phyloP scores from a whole-genome alignment of 1,140 invertebrate genomes.

The Aporrectodea caliginosa region DNA sequence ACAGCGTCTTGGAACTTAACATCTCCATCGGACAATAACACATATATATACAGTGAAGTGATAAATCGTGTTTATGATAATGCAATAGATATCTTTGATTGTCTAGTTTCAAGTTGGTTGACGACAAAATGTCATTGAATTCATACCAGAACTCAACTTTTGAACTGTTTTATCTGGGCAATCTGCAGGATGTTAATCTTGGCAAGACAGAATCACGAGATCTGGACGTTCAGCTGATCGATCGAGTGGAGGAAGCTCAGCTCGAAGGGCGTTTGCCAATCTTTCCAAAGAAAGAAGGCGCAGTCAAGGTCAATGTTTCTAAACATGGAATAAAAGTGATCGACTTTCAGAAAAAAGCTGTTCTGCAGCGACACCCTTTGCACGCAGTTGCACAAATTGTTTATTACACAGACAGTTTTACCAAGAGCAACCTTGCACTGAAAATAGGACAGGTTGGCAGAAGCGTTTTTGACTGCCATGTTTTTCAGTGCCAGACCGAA shows the following conservation, averaged over 20 bases:
- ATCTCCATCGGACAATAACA: no score
- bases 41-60: no score
- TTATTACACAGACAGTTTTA: constrained; percentile 27
- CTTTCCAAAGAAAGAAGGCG: constrained; percentile 17
- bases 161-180: constrained; percentile 25
- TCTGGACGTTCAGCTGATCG: constrained; percentile 31
- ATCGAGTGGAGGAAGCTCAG: constrained; percentile 31
- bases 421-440: constrained; percentile 26
- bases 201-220: constrained; percentile 14
- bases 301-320: constrained; percentile 16
- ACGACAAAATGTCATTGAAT: neutral
- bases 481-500: constrained; percentile 29
- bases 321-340: constrained; percentile 29
- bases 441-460: constrained; percentile 26
- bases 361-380: constrained; percentile 26
- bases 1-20: no score
- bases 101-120: no score
- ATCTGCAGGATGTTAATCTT: constrained; percentile 27
- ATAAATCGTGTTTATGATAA: no score
- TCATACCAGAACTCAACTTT: neutral
- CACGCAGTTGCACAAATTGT: constrained; percentile 32
- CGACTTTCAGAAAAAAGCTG: constrained; percentile 9
- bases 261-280: constrained; percentile 21
- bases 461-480: constrained; percentile 26
- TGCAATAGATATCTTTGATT: no score